Evolutionary conservation across 2,113 vertebrate genomes (phyloP), one percentile per base, ranked within the genome.

Genomic region (Picathartes gymnocephalus): DNA sequence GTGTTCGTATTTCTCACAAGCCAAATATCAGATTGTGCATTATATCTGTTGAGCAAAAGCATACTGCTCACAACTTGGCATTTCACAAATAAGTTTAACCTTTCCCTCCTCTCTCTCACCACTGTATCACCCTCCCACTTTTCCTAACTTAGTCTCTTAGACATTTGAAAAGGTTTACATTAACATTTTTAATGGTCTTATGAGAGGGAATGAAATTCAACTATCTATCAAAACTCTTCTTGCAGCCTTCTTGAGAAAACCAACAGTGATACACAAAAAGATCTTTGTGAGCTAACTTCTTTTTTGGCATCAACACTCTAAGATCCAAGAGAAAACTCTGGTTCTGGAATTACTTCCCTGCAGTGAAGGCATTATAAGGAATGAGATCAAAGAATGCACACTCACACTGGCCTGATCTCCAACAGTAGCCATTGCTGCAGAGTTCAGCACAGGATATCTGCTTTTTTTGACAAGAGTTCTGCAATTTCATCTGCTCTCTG

Each of bases 71-170:
- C 51, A 93, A 48, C 23, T 39, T 88, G 64, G 50, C 68, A 92
- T 95, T 93, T 92, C 68, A 84, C 58, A 93, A 95, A 62, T 80
- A 92, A 86, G 45, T 44, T 83, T 88, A 91, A 86, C 80, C 72
- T 83, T 95, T 92, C 47, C 30, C 35, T 92, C 8, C 21, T 28
- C 57, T 81, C 47, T 76, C 39, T 65, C 11, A 50, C 30, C 20
- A 70, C 45, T 22, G 13, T 48, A 91, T 70, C 45, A 61, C 31
- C 6, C 54, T 88, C 54, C 10, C 44, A 40, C 54, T 92, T 93
- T 76, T 65, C 37, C 40, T 77, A 54, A 57, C 54, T 39, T 39
- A 39, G 39, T 39, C 39, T 39, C 39, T 39, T 39, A 39, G 39
- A 39, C 39, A 39, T 42, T 45, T 86, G 62, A 93, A 86, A 88